phyloP scores from a whole-genome alignment of 2,888 invertebrate species.

The Phoenoteleia sp. region DNA sequence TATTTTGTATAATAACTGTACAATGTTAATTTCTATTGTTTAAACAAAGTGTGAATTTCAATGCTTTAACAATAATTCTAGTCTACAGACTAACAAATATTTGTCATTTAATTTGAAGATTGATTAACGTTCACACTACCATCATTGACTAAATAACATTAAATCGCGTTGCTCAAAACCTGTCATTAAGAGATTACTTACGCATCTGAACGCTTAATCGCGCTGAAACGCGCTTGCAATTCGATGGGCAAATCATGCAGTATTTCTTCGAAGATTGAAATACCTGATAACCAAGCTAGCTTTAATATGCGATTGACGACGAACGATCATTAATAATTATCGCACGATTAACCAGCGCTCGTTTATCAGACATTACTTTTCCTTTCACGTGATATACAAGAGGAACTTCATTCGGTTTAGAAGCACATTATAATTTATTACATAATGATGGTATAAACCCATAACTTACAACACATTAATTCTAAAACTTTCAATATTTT shows the following conservation, averaged over 20 bases:
- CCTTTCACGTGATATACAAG: background rate
- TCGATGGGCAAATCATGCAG: background rate
- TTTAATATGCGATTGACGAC: conserved; percentile 24
- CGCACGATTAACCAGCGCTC: conserved; percentile 26
- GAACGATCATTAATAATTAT: conserved; percentile 41
- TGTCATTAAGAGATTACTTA: conserved; percentile 31
- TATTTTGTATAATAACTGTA: too few species aligned
- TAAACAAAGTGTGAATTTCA: too few species aligned
- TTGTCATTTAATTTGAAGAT: background rate
- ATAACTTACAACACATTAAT: too few species aligned
- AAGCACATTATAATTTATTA: too few species aligned
- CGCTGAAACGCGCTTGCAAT: conserved; percentile 8
- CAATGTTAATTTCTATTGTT: too few species aligned
- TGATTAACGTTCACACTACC: background rate
- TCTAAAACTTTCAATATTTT: too few species aligned
- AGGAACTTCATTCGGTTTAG: too few species aligned
- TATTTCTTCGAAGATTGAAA: conserved; percentile 13
- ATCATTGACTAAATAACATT: background rate
- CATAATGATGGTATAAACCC: too few species aligned
- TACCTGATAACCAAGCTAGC: background rate
- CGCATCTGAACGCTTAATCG: conserved; percentile 4
- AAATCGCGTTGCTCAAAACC: background rate
- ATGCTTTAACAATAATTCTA: too few species aligned
- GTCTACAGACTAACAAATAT: background rate
- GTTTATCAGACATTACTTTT: conserved; percentile 17